Percentiles rank a stretch among this genome's conserved stretches.
Evolutionary conservation across 2,888 invertebrate species (phyloP).

Genomic region (Synanthedon formicaeformis): DNA sequence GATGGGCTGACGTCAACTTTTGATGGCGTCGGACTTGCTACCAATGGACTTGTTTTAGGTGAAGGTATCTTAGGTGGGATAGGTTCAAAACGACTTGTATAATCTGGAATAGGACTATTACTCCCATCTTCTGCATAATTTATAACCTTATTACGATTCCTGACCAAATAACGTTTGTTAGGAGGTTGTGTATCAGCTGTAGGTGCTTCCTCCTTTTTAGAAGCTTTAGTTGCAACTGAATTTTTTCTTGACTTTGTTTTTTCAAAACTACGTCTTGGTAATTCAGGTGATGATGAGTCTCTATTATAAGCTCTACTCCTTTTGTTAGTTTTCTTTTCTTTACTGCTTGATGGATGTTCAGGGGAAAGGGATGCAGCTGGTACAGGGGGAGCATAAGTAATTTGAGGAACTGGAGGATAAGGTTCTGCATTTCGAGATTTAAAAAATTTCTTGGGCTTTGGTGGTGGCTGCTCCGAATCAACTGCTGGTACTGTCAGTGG

Average conservation of each 20-base stretch:
- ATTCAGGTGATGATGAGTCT: conserved; percentile 62
- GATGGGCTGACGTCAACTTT: conserved; percentile 59
- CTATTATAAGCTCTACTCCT: conserved; percentile 47
- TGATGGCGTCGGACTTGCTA: conserved; percentile 43
- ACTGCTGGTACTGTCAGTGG: conserved; percentile 66
- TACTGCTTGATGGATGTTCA: conserved; percentile 51
- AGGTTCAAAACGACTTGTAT: conserved; percentile 41
- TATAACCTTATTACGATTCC: conserved; percentile 72
- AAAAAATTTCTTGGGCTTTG: conserved; percentile 90
- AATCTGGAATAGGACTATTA: conserved; percentile 64
- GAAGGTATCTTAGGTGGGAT: conserved; percentile 23
- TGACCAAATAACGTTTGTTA: conserved; percentile 61
- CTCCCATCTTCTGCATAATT: conserved; percentile 75
- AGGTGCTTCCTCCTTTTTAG: conserved; percentile 51
- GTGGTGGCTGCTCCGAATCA: conserved; percentile 65
- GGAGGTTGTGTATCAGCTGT: conserved; percentile 56
- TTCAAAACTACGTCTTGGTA: conserved; percentile 55
- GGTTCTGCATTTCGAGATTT: conserved; percentile 83
- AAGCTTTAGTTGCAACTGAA: conserved; percentile 51
- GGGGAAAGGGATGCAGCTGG: conserved; percentile 57
- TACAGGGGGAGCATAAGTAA: conserved; percentile 62
- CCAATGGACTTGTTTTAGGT: conserved; percentile 48
- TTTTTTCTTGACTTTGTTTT: conserved; percentile 51
- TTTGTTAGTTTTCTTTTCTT: conserved; percentile 50
- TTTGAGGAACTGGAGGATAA: conserved; percentile 66